Evolutionary conservation across 2,797 vertebrate genomes (phyloP).

Genomic region (Schizothorax lantsangensis): DNA sequence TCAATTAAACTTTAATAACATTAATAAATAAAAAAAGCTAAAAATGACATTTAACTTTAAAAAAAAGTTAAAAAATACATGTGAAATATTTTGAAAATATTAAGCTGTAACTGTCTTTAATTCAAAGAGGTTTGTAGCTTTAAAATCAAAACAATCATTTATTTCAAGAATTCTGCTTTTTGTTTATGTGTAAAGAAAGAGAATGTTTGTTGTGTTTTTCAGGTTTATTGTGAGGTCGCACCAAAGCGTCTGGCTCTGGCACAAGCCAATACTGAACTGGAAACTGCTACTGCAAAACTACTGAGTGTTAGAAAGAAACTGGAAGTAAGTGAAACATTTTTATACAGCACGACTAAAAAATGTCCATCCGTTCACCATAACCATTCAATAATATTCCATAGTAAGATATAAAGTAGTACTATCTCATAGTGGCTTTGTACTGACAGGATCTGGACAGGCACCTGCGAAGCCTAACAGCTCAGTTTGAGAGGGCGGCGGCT

Average conservation of each 20-base stretch:
- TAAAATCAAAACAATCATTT: neutral
- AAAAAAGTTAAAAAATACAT: neutral
- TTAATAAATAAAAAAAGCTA: neutral
- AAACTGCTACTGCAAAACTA: conserved; percentile 81
- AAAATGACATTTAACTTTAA: neutral
- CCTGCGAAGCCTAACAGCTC: conserved; percentile 78
- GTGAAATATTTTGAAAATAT: neutral
- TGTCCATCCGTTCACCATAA: neutral
- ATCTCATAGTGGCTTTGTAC: conserved; percentile 28
- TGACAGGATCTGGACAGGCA: conserved; percentile 82
- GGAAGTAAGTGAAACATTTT: conserved; percentile 67
- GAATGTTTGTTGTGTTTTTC: neutral
- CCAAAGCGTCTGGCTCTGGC: conserved; percentile 80
- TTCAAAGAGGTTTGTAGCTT: neutral
- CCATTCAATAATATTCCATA: neutral
- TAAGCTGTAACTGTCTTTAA: too few species aligned
- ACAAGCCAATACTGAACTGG: conserved; percentile 81
- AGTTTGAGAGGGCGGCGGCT: conserved; percentile 80
- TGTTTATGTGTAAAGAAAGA: neutral
- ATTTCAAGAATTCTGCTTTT: neutral
- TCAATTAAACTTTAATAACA: neutral
- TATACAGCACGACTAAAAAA: neutral
- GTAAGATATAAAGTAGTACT: neutral
- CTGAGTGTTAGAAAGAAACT: conserved; percentile 82
- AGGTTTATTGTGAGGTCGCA: conserved; percentile 78